Evolutionary conservation across 2,797 vertebrate species (phyloP).

Genomic region (Netta rufina): DNA sequence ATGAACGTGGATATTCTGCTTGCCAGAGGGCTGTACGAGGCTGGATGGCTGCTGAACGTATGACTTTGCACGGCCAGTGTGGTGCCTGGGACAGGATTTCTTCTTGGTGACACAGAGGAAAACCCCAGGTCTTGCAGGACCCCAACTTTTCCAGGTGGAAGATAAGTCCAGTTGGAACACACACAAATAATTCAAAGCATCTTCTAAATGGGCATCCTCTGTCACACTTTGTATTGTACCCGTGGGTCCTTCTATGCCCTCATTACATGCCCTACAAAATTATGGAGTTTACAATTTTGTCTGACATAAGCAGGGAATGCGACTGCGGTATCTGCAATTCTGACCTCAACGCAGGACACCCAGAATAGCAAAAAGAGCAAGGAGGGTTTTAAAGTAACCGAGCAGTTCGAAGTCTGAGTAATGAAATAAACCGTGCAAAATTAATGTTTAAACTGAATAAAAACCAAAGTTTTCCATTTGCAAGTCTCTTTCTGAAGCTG

Average conservation of each 20-base stretch:
- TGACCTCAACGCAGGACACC: background rate
- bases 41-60: rapidly evolving
- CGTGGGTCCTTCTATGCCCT: background rate
- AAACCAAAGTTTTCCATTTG: background rate
- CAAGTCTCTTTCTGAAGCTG: background rate
- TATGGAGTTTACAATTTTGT: background rate
- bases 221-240: background rate
- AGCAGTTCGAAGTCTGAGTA: background rate
- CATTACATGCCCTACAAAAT: background rate
- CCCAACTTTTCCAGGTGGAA: background rate
- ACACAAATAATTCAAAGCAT: background rate
- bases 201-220: background rate
- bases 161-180: rapidly evolving
- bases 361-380: background rate
- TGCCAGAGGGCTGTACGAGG: background rate
- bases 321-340: background rate
- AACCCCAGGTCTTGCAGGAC: background rate
- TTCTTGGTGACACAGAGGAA: background rate
- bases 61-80: rapidly evolving
- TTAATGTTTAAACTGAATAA: background rate
- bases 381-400: background rate
- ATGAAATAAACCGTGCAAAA: background rate
- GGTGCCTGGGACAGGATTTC: background rate
- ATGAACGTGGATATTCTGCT: background rate
- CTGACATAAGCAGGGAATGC: background rate